phyloP scores from a whole-genome alignment of 2,888 invertebrate genomes.

The Calameuta idolon region DNA sequence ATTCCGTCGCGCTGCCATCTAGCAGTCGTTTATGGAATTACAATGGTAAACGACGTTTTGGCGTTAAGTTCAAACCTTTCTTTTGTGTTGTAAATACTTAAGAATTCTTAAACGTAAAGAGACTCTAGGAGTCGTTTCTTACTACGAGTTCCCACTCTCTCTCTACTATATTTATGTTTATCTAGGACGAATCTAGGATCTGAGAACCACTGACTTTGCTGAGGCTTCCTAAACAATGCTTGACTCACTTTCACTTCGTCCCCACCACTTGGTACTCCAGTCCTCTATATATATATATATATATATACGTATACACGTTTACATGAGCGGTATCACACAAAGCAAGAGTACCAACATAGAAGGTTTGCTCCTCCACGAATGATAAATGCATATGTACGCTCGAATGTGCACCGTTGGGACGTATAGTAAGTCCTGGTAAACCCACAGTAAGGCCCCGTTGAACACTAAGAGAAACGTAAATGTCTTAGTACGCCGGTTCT shows the following conservation, averaged over 20 bases:
- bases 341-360: not conserved
- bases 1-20: not conserved
- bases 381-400: conserved; percentile 27
- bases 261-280: conserved; percentile 39
- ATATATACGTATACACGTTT: conserved; percentile 15
- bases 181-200: not conserved
- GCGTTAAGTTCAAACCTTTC: not conserved
- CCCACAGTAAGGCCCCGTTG: not conserved
- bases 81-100: not conserved
- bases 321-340: conserved; percentile 21
- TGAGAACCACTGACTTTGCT: conserved; percentile 59
- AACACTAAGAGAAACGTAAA: not conserved
- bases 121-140: not conserved
- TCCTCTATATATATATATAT: conserved; percentile 15
- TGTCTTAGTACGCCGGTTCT: not conserved
- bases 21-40: not conserved
- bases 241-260: conserved; percentile 65
- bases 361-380: conserved; percentile 15
- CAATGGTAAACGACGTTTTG: not conserved
- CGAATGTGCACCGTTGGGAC: conserved; percentile 16
- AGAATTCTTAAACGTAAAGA: not conserved
- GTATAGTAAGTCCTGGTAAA: not conserved
- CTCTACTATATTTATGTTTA: not conserved
- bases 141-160: not conserved
- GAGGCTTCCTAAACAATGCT: conserved; percentile 67